Conservation (phyloP, 2,113 vertebrate genomes). For the Aramus guarauna region DNA sequence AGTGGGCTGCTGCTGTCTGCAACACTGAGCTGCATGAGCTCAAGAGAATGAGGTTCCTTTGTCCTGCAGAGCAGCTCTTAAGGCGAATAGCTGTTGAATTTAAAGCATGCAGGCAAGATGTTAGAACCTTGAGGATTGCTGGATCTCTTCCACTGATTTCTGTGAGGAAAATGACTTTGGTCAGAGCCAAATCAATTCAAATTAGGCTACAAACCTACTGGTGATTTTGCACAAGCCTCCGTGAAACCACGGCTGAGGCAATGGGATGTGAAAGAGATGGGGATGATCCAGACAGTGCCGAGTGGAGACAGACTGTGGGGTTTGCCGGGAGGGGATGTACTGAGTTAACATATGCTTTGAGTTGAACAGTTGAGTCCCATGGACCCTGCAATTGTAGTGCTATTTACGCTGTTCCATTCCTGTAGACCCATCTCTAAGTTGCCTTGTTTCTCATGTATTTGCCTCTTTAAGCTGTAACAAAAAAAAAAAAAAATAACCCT, state of each 20-base stretch:
- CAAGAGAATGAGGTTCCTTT: background rate
- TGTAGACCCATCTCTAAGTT: background rate
- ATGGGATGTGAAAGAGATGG: background rate
- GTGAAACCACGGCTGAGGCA: background rate
- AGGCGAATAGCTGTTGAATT: background rate
- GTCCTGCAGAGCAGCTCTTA: background rate
- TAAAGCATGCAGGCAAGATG: background rate
- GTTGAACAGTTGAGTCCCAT: background rate
- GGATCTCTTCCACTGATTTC: background rate
- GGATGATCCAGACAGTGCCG: background rate
- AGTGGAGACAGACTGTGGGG: background rate
- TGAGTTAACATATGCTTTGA: background rate
- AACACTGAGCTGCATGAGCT: background rate
- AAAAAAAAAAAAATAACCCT: background rate
- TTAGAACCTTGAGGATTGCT: background rate
- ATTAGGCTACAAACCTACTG: background rate
- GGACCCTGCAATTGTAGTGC: background rate
- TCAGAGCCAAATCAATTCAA: background rate
- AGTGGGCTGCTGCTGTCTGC: background rate
- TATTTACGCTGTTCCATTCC: background rate
- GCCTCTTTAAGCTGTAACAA: background rate
- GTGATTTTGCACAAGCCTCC: background rate
- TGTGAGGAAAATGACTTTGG: background rate
- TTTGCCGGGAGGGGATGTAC: background rate
- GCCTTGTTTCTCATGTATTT: background rate